These are phyloP conservation scores for Poecile montanus DNA, from an alignment of 2,797 vertebrate genomes.

Conservation along the genomic window DNA sequence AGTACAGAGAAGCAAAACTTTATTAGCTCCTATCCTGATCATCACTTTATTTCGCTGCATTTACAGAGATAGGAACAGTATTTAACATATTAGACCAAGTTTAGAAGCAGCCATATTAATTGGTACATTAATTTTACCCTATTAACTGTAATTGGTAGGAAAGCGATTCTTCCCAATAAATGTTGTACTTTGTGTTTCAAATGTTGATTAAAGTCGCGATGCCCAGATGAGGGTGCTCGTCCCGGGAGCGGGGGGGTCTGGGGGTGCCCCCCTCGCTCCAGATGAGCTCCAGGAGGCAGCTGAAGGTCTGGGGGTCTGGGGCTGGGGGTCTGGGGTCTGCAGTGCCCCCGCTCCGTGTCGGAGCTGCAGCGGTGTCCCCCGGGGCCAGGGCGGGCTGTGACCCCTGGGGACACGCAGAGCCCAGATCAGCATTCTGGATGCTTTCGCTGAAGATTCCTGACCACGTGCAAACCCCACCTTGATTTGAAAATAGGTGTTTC, in stretches of 20 bases:
- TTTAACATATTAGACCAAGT: slow-evolving; percentile 40
- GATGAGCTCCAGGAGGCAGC: too few relatives aligned
- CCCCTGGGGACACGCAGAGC: rapidly evolving
- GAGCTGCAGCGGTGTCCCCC: rapidly evolving
- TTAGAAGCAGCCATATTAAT: slow-evolving; percentile 75
- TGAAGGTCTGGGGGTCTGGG: too few relatives aligned
- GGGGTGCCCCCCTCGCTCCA: too few relatives aligned
- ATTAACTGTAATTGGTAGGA: slow-evolving; percentile 76
- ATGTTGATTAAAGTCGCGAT: slow-evolving; percentile 60
- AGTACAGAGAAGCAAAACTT: slow-evolving; percentile 75
- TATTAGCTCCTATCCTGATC: slow-evolving; percentile 63
- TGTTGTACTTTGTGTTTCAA: slow-evolving; percentile 68
- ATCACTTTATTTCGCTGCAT: slow-evolving; percentile 9
- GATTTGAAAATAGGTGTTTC: not conserved
- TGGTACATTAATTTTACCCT: slow-evolving; percentile 80
- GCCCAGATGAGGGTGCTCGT: not conserved
- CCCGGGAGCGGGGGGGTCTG: too few relatives aligned
- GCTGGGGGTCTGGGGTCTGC: too few relatives aligned
- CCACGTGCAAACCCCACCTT: not conserved
- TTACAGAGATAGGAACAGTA: slow-evolving; percentile 14
- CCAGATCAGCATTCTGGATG: not conserved
- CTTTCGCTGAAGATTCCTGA: not conserved
- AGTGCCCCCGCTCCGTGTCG: rapidly evolving
- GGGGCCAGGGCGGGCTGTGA: rapidly evolving
- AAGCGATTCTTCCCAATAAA: slow-evolving; percentile 61